These are phyloP conservation scores for Toxotes jaculatrix DNA, from an alignment of 2,113 vertebrate genomes.

Conservation along the genomic window DNA sequence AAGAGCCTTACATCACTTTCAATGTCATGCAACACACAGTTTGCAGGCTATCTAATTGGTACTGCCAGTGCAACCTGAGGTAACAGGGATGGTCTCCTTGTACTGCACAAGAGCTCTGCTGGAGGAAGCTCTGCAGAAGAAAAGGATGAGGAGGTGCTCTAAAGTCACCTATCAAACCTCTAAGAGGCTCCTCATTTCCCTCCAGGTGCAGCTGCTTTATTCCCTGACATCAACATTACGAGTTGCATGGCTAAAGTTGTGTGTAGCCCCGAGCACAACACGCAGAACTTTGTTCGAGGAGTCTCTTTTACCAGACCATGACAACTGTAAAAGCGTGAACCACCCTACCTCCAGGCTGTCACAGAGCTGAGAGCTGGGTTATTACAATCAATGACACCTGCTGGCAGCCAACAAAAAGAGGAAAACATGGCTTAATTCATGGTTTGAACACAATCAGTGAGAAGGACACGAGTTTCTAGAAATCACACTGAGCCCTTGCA, in stretches of 20 bases:
- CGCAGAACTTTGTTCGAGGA: neutral
- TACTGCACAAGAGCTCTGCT: neutral
- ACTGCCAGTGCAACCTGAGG: slow-evolving; percentile 7
- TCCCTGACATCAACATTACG: slow-evolving; percentile 9
- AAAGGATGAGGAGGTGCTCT: neutral
- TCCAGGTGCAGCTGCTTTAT: slow-evolving; percentile 5
- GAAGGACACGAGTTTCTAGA: neutral
- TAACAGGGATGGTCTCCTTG: slow-evolving; percentile 1
- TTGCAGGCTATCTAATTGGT: slow-evolving; percentile 17
- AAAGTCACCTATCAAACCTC: neutral
- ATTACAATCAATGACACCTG: neutral
- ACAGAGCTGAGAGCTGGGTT: neutral
- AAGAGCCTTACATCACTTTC: slow-evolving; percentile 1
- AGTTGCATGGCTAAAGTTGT: neutral
- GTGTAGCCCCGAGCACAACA: slow-evolving; percentile 6
- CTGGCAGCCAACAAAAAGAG: neutral
- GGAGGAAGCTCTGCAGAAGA: neutral
- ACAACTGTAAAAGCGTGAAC: neutral
- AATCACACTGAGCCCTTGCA: neutral
- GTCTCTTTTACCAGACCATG: slow-evolving; percentile 12
- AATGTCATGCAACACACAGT: neutral
- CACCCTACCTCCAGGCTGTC: neutral
- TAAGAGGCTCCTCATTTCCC: slow-evolving; percentile 3
- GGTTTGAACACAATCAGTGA: neutral
- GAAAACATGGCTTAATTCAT: neutral